Percentiles rank a stretch among this genome's conserved stretches.
phyloP scores from a whole-genome alignment of 2,888 invertebrate genomes.

The Gymnoscelis rufifasciata region DNA sequence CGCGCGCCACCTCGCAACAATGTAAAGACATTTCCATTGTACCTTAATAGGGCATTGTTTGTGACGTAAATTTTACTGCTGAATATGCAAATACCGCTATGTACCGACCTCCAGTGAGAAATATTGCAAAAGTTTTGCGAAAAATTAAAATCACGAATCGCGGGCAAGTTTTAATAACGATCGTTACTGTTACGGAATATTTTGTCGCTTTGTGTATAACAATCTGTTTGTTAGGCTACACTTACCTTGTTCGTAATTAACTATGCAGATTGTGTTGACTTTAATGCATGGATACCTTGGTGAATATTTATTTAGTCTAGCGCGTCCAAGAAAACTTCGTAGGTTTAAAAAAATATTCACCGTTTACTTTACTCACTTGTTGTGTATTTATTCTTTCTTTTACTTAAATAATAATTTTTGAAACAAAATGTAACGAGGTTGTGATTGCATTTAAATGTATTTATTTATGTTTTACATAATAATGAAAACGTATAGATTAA shows the following conservation, averaged over 20 bases:
- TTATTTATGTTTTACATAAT: no score
- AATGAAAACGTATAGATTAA: no score
- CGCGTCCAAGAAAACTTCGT: neutral
- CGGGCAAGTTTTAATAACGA: conserved; percentile 49
- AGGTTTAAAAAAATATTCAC: neutral
- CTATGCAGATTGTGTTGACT: neutral
- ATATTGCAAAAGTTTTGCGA: conserved; percentile 72
- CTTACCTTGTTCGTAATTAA: conserved; percentile 1
- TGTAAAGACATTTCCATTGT: conserved; percentile 75
- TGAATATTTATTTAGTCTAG: neutral
- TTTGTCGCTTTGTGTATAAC: conserved; percentile 8
- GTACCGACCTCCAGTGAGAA: conserved; percentile 63
- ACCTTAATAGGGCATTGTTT: conserved; percentile 74
- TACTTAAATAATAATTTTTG: no score
- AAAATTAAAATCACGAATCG: conserved; percentile 71
- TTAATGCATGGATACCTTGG: neutral
- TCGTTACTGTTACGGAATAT: conserved; percentile 23
- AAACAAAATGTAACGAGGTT: no score
- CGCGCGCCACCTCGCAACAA: conserved; percentile 52
- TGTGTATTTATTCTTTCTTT: no score
- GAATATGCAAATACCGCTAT: conserved; percentile 74
- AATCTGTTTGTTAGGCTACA: neutral
- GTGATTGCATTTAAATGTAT: no score
- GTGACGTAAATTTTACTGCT: conserved; percentile 73
- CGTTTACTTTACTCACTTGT: no score